Evolutionary conservation across 2,797 vertebrate genomes (phyloP).

Genomic region (Myripristis murdjan): DNA sequence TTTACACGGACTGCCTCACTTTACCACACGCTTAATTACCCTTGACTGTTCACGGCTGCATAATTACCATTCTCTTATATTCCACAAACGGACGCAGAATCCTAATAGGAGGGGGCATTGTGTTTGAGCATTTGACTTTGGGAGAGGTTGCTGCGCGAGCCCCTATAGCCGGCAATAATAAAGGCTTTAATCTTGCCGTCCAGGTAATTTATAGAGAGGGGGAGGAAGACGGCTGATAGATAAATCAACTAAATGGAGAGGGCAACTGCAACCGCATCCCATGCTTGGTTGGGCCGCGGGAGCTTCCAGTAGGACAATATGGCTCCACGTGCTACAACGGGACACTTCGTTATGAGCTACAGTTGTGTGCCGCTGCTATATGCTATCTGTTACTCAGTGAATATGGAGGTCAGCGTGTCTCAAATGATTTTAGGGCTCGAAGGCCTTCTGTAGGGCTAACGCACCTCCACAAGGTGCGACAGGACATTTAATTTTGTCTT

Average conservation of each 20-base stretch:
- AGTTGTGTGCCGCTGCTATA: neutral
- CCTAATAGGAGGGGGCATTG: constrained; percentile 42
- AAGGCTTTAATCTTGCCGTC: constrained; percentile 55
- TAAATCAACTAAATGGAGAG: constrained; percentile 50
- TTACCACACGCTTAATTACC: constrained; percentile 72
- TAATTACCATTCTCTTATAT: constrained; percentile 72
- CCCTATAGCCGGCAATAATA: constrained; percentile 54
- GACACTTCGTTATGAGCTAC: neutral
- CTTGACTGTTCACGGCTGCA: constrained; percentile 68
- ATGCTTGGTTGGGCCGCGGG: neutral
- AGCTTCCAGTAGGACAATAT: constrained; percentile 2
- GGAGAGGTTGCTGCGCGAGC: constrained; percentile 46
- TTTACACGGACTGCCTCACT: constrained; percentile 58
- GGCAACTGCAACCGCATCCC: constrained; percentile 13
- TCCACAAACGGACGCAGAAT: constrained; percentile 56
- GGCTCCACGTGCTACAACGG: neutral
- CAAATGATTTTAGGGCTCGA: neutral
- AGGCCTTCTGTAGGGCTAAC: neutral
- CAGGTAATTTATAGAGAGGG: constrained; percentile 47
- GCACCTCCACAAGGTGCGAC: no score
- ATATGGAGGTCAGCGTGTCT: neutral
- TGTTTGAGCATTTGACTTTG: constrained; percentile 73
- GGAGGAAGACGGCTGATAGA: constrained; percentile 29
- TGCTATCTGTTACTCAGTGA: neutral
- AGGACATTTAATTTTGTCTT: neutral